Percentiles rank a stretch among this genome's conserved stretches.
These are phyloP conservation scores for Phaethon lepturus DNA, from an alignment of 2,113 vertebrate genomes.

Conservation along the genomic window DNA sequence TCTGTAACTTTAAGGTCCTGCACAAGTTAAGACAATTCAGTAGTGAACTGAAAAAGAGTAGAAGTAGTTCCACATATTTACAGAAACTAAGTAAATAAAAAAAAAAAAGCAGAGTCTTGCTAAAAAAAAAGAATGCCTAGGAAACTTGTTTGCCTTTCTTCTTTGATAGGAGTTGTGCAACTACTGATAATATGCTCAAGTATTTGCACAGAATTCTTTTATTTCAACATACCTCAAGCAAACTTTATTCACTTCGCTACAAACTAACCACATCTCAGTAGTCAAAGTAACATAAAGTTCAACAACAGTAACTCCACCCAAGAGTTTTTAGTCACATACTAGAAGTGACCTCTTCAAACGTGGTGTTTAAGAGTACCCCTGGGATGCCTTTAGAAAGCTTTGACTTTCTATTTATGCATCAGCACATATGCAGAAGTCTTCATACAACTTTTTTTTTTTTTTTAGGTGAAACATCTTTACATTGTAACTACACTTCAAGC, in stretches of 20 bases:
- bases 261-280: background rate
- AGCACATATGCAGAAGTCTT: background rate
- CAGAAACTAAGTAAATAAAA: background rate
- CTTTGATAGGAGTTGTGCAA: background rate
- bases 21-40: background rate
- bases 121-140: background rate
- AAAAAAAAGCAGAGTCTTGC: background rate
- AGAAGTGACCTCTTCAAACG: background rate
- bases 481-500: background rate
- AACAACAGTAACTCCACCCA: background rate
- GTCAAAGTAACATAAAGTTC: background rate
- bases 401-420: background rate
- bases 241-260: background rate
- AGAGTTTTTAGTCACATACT: background rate
- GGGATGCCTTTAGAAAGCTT: background rate
- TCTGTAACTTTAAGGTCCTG: background rate
- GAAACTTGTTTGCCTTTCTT: background rate
- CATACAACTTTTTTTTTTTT: background rate
- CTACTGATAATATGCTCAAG: background rate
- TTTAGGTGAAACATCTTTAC: background rate
- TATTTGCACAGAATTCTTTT: background rate
- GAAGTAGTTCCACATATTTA: background rate
- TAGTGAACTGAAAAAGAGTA: background rate
- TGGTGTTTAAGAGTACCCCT: background rate
- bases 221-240: background rate